A percentile compares a stretch with the other conserved stretches of the same genome.
phyloP scores from a whole-genome alignment of 2,797 vertebrate species.

The Gambusia yucatana region DNA sequence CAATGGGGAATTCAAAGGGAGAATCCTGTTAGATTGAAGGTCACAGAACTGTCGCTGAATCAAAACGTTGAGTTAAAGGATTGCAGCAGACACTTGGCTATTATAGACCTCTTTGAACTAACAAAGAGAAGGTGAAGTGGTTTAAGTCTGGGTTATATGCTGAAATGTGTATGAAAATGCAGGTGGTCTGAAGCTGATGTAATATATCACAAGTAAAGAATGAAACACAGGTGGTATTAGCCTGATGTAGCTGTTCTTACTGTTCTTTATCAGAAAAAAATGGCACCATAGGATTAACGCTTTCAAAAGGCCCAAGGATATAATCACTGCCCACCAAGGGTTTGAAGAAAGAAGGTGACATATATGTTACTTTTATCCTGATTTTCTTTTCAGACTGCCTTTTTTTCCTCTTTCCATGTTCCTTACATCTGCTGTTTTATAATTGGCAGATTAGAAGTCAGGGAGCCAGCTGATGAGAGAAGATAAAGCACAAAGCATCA shows the following conservation, averaged over 20 bases:
- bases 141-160: slow-evolving; percentile 40
- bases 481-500: background rate
- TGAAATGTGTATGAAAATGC: slow-evolving; percentile 40
- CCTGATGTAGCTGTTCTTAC: background rate
- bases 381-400: background rate
- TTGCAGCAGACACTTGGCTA: slow-evolving; percentile 61
- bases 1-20: slow-evolving; percentile 39
- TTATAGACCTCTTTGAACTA: slow-evolving; percentile 55
- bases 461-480: slow-evolving; percentile 72
- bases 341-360: slow-evolving; percentile 11
- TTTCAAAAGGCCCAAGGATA: slow-evolving; percentile 5
- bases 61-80: slow-evolving; percentile 62
- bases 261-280: slow-evolving; percentile 6
- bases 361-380: background rate
- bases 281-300: background rate
- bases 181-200: slow-evolving; percentile 15
- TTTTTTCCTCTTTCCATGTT: slow-evolving; percentile 30
- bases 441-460: slow-evolving; percentile 69
- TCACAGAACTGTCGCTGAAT: slow-evolving; percentile 54
- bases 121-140: slow-evolving; percentile 23
- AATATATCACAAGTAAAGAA: background rate
- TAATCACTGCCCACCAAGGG: slow-evolving; percentile 3
- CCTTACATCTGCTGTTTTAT: slow-evolving; percentile 66
- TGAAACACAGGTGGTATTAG: slow-evolving; percentile 1
- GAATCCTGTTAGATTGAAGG: slow-evolving; percentile 35